phyloP scores from a whole-genome alignment of 2,113 vertebrate genomes.

The Myiagra hebetior region DNA sequence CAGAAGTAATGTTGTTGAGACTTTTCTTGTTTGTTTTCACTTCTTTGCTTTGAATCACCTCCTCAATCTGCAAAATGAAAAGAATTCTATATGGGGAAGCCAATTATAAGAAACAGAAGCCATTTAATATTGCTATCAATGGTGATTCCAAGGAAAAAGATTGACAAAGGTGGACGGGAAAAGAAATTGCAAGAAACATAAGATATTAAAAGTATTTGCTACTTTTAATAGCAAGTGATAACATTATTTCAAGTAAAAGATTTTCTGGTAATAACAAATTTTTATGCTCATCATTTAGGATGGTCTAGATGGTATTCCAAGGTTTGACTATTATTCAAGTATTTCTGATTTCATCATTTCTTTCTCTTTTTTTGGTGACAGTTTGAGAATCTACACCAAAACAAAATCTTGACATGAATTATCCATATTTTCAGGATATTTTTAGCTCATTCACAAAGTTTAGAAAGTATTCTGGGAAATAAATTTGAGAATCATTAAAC shows the following conservation, averaged over 20 bases:
- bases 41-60: background rate
- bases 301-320: background rate
- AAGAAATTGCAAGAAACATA: background rate
- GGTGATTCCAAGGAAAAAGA: background rate
- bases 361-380: fast-evolving
- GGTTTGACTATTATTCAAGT: background rate
- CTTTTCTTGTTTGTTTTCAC: background rate
- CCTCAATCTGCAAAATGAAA: background rate
- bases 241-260: background rate
- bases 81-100: background rate
- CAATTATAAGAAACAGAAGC: constrained; percentile 12
- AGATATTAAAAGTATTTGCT: background rate
- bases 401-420: background rate
- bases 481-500: background rate
- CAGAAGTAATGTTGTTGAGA: background rate
- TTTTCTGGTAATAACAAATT: background rate
- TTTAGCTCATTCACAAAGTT: background rate
- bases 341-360: background rate
- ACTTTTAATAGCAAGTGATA: background rate
- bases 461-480: background rate
- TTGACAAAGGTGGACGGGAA: background rate
- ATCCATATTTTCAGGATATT: background rate
- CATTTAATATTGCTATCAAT: constrained; percentile 4
- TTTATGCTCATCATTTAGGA: background rate
- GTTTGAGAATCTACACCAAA: background rate